Evolutionary conservation across 2,113 vertebrate genomes (phyloP), one percentile per base, ranked within the genome.

Genomic region (Numida meleagris): DNA sequence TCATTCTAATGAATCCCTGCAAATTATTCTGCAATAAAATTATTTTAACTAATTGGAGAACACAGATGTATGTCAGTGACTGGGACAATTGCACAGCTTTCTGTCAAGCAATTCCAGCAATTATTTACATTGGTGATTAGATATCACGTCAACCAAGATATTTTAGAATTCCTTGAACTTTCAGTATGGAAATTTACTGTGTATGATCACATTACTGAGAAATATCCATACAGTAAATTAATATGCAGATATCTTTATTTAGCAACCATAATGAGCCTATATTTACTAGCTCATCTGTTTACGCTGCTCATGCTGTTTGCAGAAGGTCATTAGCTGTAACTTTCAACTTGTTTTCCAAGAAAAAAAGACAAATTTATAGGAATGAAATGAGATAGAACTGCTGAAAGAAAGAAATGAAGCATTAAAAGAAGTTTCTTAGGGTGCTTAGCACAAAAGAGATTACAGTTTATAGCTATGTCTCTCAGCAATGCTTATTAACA

Each of bases 1-100:
- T 96, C 94, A 95, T 71, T 82, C 92, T 82, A 88, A 83, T 81
- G 68, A 95, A 83, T 67, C 93, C 82, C 75, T 93, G 68, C 46
- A 67, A 95, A 88, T 83, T 82, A 80, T 83, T 86, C 87, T 71
- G 50, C 38, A 78, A 86, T 61, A 51, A 77, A 89, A 73, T 81
- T 82, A 92, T 77, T 89, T 94, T 89, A 86, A 85, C 38, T 71
- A 95, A 85, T 34, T 89, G 72, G 29, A 91, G 89, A 93, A 80
- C 61, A 74, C 8, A 77, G 93, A 77, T 68, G 51, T 46, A 40
- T 88, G 94, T 94, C 96, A 95, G 86, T 94, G 67, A 92, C 75
- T 43, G 78, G 68, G 45, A 87, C 42, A 95, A 80, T 17, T 74
- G 48, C 48, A 86, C 3, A 91, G 84, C 82, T 95, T 88, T 94